Evolutionary conservation across 1,140 invertebrate genomes (phyloP).

Genomic region (Chrysomallon squamiferum): DNA sequence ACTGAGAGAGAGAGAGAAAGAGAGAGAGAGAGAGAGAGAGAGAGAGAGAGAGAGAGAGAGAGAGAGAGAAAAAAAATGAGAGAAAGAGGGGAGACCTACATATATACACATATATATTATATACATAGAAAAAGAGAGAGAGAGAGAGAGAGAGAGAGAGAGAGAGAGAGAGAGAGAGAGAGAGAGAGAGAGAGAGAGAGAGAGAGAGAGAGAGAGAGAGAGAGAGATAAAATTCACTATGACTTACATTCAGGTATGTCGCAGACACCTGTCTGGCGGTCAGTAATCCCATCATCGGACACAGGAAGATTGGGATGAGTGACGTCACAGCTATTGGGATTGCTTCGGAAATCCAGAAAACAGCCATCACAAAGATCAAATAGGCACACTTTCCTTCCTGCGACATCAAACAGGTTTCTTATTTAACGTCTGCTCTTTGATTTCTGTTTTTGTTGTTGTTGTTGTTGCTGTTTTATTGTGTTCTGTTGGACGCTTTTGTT

Average conservation of each 20-base stretch:
- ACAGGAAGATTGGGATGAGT: constrained; percentile 81
- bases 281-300: constrained; percentile 69
- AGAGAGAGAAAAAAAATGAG: not conserved
- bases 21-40: no score
- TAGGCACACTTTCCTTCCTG: constrained; percentile 71
- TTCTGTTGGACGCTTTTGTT: no score
- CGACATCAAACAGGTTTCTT: constrained; percentile 4
- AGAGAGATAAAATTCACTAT: not conserved
- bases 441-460: no score
- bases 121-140: constrained; percentile 4
- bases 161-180: constrained; percentile 1
- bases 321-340: constrained; percentile 82
- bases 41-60: no score
- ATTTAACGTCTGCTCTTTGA: not conserved
- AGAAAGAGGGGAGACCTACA: not conserved
- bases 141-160: constrained; percentile 10
- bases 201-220: constrained; percentile 5
- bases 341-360: constrained; percentile 83
- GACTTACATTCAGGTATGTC: constrained; percentile 25
- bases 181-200: constrained; percentile 5
- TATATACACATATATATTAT: not conserved
- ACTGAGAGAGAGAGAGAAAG: no score
- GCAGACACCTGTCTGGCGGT: constrained; percentile 43
- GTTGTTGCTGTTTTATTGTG: no score
- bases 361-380: constrained; percentile 79